phyloP scores from a whole-genome alignment of 2,113 vertebrate genomes.

The Paedocypris sp. region DNA sequence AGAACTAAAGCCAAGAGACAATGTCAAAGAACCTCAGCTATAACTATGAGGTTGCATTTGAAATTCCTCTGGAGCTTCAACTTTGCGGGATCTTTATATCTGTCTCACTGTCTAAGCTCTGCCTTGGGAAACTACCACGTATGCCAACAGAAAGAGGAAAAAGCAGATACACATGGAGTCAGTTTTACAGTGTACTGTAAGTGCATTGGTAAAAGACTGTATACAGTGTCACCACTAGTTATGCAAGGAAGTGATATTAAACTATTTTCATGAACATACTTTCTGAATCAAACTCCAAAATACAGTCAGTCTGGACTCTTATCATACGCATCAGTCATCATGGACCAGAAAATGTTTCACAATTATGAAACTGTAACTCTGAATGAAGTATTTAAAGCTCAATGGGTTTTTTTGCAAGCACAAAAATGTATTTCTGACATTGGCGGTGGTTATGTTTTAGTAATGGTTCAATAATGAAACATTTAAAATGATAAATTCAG shows the following conservation, averaged over 20 bases:
- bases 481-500: too few relatives aligned
- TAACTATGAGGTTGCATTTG: constrained; percentile 59
- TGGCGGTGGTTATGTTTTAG: too few relatives aligned
- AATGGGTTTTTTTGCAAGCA: too few relatives aligned
- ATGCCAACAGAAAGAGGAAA: constrained; percentile 55
- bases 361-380: constrained; percentile 34
- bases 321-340: constrained; percentile 27
- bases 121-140: constrained; percentile 54
- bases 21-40: constrained; percentile 38
- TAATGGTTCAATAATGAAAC: too few relatives aligned
- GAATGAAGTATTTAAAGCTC: constrained; percentile 27
- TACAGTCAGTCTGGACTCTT: constrained; percentile 28
- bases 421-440: too few relatives aligned
- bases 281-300: constrained; percentile 41
- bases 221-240: constrained; percentile 53
- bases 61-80: constrained; percentile 52
- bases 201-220: constrained; percentile 52
- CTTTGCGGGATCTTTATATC: constrained; percentile 51
- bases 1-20: constrained; percentile 13
- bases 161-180: constrained; percentile 45
- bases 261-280: too few relatives aligned
- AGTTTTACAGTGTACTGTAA: constrained; percentile 57
- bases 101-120: constrained; percentile 41
- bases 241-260: constrained; percentile 5
- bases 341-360: constrained; percentile 29